Conservation (phyloP, 2,797 vertebrate genomes). For the Coregonus sp. region DNA sequence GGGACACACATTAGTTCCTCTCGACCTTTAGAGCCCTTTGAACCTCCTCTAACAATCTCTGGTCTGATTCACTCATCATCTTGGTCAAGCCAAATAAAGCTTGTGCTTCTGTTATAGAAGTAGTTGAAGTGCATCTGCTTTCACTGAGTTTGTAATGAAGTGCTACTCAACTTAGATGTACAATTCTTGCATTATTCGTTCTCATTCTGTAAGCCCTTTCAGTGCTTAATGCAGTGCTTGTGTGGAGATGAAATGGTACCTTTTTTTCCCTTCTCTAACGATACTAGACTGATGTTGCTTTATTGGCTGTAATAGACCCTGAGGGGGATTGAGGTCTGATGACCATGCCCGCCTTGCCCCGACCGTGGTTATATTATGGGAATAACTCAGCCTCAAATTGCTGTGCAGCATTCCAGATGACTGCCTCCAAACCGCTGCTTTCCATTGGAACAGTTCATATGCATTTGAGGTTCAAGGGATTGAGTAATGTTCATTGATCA, state of each 20-base stretch:
- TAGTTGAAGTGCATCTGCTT: slow-evolving; percentile 3
- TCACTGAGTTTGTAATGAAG: slow-evolving; percentile 7
- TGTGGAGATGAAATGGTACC: neutral
- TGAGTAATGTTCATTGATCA: slow-evolving; percentile 57
- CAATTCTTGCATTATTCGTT: slow-evolving; percentile 21
- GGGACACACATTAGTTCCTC: neutral
- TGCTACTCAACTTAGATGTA: neutral
- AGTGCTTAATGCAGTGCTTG: neutral
- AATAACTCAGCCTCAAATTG: slow-evolving; percentile 45
- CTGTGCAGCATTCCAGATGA: slow-evolving; percentile 44
- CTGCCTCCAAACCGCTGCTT: slow-evolving; percentile 45
- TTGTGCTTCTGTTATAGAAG: neutral
- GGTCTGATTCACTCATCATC: neutral
- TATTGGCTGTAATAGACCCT: neutral
- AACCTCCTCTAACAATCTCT: neutral
- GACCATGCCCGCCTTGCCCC: slow-evolving; percentile 20
- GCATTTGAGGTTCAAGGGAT: slow-evolving; percentile 51
- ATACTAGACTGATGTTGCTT: neutral
- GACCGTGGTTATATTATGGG: slow-evolving; percentile 40
- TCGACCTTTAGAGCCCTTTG: neutral
- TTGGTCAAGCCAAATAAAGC: slow-evolving; percentile 3
- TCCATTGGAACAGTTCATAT: slow-evolving; percentile 53
- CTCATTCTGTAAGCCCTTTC: slow-evolving; percentile 1
- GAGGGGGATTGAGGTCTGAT: neutral
- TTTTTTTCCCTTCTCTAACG: neutral